These are phyloP conservation scores for Halcyon chelicuti DNA, from an alignment of 2,797 vertebrate species.

Conservation along the genomic window DNA sequence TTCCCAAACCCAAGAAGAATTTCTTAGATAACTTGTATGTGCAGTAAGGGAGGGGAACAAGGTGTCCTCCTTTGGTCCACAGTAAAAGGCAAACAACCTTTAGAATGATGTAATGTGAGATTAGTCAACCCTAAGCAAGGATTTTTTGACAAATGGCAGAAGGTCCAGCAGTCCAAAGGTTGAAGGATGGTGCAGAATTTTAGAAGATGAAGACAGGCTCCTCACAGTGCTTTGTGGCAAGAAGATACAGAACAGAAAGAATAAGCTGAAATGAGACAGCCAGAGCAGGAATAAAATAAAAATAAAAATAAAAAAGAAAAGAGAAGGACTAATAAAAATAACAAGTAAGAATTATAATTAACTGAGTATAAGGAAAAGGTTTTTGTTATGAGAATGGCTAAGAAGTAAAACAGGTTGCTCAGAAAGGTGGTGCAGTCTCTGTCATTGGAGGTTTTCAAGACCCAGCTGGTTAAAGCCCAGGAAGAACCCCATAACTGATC, in stretches of 20 bases:
- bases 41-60: not conserved
- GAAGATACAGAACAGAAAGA: not conserved
- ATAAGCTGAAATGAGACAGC: not conserved
- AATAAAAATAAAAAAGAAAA: not conserved
- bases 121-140: not conserved
- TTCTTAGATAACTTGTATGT: not conserved
- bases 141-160: not conserved
- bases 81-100: not conserved
- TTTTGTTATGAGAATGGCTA: not conserved
- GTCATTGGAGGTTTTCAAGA: not conserved
- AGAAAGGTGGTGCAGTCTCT: not conserved
- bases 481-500: not conserved
- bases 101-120: not conserved
- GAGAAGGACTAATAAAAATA: not conserved
- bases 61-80: not conserved
- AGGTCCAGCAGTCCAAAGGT: not conserved
- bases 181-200: not conserved
- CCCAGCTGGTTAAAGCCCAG: not conserved
- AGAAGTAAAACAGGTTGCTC: not conserved
- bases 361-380: not conserved
- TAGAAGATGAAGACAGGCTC: not conserved
- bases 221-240: not conserved
- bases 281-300: not conserved
- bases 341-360: not conserved
- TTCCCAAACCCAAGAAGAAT: not conserved